phyloP scores from a whole-genome alignment of 2,888 invertebrate genomes.

The Autographa pulchrina region DNA sequence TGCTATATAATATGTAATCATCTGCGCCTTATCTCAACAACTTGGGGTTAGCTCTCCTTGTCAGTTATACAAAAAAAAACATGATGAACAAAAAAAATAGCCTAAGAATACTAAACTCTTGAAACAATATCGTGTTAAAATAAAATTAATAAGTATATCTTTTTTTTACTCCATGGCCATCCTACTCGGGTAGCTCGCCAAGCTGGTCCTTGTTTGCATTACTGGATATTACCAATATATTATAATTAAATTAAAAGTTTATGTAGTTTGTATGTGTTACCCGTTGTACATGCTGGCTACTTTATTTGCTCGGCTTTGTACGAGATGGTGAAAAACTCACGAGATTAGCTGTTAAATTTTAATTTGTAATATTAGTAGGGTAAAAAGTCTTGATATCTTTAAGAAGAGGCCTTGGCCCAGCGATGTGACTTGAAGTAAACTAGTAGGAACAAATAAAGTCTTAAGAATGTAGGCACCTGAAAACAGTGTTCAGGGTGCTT shows the following conservation, averaged over 20 bases:
- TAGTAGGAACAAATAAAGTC: no score
- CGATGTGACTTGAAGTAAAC: no score
- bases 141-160: no score
- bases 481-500: no score
- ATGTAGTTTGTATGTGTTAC: constrained; percentile 52
- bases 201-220: constrained; percentile 70
- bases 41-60: no score
- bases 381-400: not conserved
- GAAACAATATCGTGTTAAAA: no score
- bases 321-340: not conserved
- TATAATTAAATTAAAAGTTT: constrained; percentile 68
- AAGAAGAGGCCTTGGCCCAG: not conserved
- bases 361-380: not conserved
- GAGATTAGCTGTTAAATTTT: not conserved
- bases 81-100: no score
- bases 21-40: no score
- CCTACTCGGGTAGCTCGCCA: constrained; percentile 60
- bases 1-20: not conserved
- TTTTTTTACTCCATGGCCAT: constrained; percentile 23
- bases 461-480: no score
- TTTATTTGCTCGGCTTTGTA: constrained; percentile 24
- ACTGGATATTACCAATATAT: constrained; percentile 72
- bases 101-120: no score
- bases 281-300: constrained; percentile 21
- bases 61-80: no score